Conservation (phyloP, 2,888 invertebrate species). For the Oeneis ivallda region DNA sequence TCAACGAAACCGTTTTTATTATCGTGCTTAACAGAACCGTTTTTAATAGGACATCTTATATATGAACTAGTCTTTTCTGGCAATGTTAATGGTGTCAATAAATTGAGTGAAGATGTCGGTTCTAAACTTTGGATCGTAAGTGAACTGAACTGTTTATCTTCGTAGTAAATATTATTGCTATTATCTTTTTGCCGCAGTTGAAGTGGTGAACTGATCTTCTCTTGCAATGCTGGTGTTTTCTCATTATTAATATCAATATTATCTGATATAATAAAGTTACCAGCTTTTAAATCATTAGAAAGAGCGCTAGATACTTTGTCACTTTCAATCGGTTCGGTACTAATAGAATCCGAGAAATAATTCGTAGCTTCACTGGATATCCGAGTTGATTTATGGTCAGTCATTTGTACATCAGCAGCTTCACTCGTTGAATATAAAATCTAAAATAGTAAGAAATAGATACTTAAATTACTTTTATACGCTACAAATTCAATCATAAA, state of each 20-base stretch:
- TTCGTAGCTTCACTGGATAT: no score
- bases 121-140: background rate
- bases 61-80: background rate
- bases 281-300: no score
- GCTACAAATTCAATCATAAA: no score
- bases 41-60: background rate
- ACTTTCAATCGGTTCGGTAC: no score
- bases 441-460: background rate
- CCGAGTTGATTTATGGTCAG: no score
- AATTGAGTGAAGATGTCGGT: background rate
- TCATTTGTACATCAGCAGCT: background rate
- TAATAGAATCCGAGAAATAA: no score
- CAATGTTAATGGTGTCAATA: background rate
- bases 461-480: no score
- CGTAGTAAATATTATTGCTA: background rate
- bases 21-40: background rate
- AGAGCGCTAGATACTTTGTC: no score
- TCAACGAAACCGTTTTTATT: background rate
- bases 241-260: background rate
- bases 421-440: background rate
- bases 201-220: background rate
- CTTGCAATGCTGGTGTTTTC: background rate
- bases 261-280: background rate
- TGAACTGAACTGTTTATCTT: background rate
- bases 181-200: background rate